A percentile compares a stretch with the other conserved stretches of the same genome.
Evolutionary conservation across 2,113 vertebrate genomes (phyloP).

Genomic region (Coptodon rendalli): DNA sequence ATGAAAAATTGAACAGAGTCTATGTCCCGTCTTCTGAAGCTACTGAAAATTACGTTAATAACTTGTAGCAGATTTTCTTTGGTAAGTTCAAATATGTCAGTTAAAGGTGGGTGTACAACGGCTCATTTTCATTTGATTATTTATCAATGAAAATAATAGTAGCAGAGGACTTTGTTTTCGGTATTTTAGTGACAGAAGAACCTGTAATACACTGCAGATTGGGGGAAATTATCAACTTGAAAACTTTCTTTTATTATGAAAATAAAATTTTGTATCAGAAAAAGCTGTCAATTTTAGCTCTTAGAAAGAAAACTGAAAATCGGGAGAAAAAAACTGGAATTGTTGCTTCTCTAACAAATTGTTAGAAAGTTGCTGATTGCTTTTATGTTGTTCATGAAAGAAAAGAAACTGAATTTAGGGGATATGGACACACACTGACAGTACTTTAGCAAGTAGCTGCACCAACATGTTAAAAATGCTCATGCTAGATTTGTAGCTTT

Average conservation of each 20-base stretch:
- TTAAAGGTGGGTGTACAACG: neutral
- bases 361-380: neutral
- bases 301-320: neutral
- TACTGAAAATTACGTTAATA: neutral
- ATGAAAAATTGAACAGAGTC: neutral
- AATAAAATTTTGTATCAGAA: neutral
- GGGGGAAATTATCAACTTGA: neutral
- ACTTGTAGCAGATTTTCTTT: neutral
- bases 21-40: neutral
- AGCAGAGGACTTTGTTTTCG: neutral
- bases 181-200: neutral
- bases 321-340: accelerated
- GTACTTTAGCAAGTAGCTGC: neutral
- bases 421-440: neutral
- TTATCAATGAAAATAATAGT: neutral
- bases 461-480: neutral
- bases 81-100: neutral
- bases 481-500: neutral
- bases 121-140: neutral
- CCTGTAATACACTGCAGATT: neutral
- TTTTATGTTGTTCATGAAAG: neutral
- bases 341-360: neutral
- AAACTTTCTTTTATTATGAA: neutral
- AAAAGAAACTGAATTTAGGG: neutral
- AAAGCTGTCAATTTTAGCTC: neutral